phyloP scores from a whole-genome alignment of 2,888 invertebrate species.

The Leptinotarsa tumamoca region DNA sequence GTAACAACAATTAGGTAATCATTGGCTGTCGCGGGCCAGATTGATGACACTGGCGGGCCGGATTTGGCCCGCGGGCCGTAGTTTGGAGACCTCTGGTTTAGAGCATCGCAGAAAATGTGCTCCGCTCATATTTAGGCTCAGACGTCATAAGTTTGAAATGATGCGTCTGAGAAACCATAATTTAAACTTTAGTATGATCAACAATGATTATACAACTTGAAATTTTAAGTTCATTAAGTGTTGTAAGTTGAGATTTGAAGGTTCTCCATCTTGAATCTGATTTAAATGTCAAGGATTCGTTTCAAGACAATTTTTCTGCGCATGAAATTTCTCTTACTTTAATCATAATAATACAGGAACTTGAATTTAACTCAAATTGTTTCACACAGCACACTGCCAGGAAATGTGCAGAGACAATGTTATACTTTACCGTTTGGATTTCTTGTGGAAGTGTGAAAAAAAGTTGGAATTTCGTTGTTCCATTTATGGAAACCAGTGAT shows the following conservation, averaged over 20 bases:
- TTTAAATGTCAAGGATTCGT: background rate
- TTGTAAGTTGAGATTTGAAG: background rate
- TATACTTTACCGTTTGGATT: slow-evolving; percentile 11
- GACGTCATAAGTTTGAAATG: slow-evolving; percentile 28
- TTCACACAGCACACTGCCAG: slow-evolving; percentile 33
- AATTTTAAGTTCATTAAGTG: slow-evolving; percentile 10
- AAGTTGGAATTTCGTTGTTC: background rate
- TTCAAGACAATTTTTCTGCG: too few relatives aligned
- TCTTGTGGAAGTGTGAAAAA: background rate
- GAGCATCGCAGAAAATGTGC: too few relatives aligned
- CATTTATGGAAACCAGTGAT: background rate
- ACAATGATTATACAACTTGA: too few relatives aligned
- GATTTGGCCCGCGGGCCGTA: too few relatives aligned
- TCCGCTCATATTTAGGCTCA: slow-evolving; percentile 18
- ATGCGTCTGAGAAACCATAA: slow-evolving; percentile 34
- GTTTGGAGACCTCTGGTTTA: too few relatives aligned
- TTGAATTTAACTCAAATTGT: slow-evolving; percentile 28
- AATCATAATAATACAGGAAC: slow-evolving; percentile 29
- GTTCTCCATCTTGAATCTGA: slow-evolving; percentile 4
- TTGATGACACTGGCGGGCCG: too few relatives aligned
- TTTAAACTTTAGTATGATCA: background rate
- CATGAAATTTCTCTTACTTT: background rate
- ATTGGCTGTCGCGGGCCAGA: too few relatives aligned
- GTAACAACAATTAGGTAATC: too few relatives aligned
- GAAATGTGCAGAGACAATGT: slow-evolving; percentile 30